Evolutionary conservation across 2,113 vertebrate species (phyloP).

Genomic region (Zapornia atra): DNA sequence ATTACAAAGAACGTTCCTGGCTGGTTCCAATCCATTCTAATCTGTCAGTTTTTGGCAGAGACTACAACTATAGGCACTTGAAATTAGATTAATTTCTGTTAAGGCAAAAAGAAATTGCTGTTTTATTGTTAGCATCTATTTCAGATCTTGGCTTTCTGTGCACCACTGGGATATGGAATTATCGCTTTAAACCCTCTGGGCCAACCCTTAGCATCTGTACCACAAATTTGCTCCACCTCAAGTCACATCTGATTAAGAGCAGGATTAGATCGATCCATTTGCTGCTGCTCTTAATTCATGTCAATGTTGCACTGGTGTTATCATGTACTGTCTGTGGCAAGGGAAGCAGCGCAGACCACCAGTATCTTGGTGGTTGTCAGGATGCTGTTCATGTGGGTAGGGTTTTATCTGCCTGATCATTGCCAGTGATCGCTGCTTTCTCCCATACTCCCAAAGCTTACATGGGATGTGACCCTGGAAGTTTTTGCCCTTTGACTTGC

Average conservation of each 20-base stretch:
- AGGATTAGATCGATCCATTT: accelerated
- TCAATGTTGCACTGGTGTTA: background rate
- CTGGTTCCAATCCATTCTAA: constrained; percentile 13
- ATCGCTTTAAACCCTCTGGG: background rate
- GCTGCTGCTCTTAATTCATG: background rate
- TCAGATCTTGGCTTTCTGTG: background rate
- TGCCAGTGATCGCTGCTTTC: accelerated
- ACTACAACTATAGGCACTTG: background rate
- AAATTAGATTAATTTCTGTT: constrained; percentile 20
- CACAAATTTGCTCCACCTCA: background rate
- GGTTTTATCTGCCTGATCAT: background rate
- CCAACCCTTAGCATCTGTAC: background rate
- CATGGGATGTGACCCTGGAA: background rate
- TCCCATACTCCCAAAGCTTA: background rate
- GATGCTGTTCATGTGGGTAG: background rate
- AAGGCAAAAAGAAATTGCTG: background rate
- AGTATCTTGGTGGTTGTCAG: background rate
- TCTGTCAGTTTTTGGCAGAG: background rate
- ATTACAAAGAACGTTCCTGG: constrained; percentile 8
- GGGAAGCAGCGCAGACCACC: accelerated
- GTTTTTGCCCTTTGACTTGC: background rate
- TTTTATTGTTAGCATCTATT: background rate
- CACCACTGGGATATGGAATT: background rate
- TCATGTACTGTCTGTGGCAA: accelerated
- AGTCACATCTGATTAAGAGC: background rate